Conservation (phyloP, 2,797 vertebrate genomes). For the Fringilla coelebs region DNA sequence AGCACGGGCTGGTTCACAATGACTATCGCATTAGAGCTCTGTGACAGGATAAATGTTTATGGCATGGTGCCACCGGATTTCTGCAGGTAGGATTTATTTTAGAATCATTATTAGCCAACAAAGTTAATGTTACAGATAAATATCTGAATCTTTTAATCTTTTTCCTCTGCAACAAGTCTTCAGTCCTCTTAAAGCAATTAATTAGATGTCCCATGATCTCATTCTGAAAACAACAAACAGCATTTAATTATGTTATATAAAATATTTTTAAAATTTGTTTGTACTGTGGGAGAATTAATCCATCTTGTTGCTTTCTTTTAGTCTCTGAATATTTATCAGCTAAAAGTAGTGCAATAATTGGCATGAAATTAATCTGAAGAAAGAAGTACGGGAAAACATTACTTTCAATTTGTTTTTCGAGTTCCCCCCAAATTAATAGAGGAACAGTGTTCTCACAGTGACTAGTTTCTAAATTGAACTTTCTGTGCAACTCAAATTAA, state of each 20-base stretch:
- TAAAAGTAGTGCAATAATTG: constrained; percentile 72
- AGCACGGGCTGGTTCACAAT: constrained; percentile 99
- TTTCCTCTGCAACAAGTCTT: constrained; percentile 14
- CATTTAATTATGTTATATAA: constrained; percentile 72
- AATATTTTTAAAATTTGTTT: constrained; percentile 71
- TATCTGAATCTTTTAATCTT: constrained; percentile 32
- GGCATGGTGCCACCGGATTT: constrained; percentile 98
- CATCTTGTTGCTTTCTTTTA: constrained; percentile 65
- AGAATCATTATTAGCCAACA: constrained; percentile 19
- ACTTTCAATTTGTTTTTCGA: constrained; percentile 58
- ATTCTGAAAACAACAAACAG: constrained; percentile 65
- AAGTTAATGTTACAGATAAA: constrained; percentile 18
- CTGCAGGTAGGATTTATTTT: constrained; percentile 88
- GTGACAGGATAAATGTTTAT: constrained; percentile 93
- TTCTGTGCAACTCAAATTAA: not conserved
- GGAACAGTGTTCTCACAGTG: not conserved
- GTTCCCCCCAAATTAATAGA: constrained; percentile 37
- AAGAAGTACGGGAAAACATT: constrained; percentile 53
- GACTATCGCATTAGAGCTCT: constrained; percentile 96
- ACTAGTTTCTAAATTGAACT: constrained; percentile 50
- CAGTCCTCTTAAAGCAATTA: constrained; percentile 59
- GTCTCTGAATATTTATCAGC: constrained; percentile 74
- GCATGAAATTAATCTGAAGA: constrained; percentile 69
- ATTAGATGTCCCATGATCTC: constrained; percentile 60
- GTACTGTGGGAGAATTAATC: constrained; percentile 68